Percentiles rank a stretch among this genome's conserved stretches.
Conservation (phyloP, 2,113 vertebrate genomes). For the Pelmatolapia mariae region DNA sequence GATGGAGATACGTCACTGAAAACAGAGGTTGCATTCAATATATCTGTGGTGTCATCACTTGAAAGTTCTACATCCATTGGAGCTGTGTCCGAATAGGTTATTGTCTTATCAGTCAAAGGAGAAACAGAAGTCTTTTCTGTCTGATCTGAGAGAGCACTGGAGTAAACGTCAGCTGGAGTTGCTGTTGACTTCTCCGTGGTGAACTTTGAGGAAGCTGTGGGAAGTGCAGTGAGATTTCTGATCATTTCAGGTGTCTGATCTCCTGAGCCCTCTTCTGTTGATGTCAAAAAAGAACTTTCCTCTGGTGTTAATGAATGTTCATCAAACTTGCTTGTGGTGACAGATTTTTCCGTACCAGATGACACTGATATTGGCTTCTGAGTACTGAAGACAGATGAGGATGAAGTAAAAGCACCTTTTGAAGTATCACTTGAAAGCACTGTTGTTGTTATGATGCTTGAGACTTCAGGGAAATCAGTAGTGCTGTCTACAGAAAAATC, state of each 20-base stretch:
- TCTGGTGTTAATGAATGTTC: background rate
- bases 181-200: background rate
- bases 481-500: background rate
- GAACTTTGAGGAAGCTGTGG: fast-evolving
- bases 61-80: background rate
- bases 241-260: background rate
- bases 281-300: background rate
- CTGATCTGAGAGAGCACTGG: background rate
- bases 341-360: background rate
- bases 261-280: background rate
- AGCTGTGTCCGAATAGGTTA: fast-evolving
- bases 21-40: background rate
- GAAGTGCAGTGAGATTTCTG: background rate
- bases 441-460: background rate
- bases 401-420: background rate
- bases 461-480: background rate
- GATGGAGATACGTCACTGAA: fast-evolving
- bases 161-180: background rate
- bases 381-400: background rate
- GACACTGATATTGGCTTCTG: background rate
- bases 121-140: background rate
- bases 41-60: background rate
- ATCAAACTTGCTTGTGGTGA: background rate
- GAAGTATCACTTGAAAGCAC: background rate
- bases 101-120: background rate